These are phyloP conservation scores for Hemitrygon akajei DNA, from an alignment of 2,797 vertebrate genomes.

Conservation along the genomic window DNA sequence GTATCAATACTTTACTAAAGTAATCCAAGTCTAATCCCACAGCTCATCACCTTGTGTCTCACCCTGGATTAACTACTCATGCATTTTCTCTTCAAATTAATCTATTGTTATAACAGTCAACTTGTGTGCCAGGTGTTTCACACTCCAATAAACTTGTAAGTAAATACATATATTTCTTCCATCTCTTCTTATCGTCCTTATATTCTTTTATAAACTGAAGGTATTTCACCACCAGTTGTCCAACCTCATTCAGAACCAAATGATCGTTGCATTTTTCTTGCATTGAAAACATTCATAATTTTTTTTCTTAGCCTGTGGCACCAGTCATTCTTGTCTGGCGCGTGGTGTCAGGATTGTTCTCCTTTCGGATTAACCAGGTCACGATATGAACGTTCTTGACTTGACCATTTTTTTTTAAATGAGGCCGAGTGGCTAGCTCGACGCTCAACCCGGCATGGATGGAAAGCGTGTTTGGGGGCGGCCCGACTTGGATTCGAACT, in stretches of 20 bases:
- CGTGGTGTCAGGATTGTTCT: too few relatives aligned
- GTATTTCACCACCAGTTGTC: background rate
- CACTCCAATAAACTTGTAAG: background rate
- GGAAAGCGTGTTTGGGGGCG: too few relatives aligned
- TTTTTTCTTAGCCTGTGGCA: too few relatives aligned
- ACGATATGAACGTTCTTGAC: too few relatives aligned
- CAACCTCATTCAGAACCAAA: background rate
- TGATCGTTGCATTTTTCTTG: background rate
- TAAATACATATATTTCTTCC: background rate
- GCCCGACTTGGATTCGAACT: too few relatives aligned
- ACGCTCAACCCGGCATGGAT: too few relatives aligned
- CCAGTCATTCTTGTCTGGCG: too few relatives aligned
- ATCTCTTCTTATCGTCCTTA: background rate
- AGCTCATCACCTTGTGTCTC: background rate
- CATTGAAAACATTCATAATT: too few relatives aligned
- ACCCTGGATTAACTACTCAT: background rate
- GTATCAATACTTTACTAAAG: background rate
- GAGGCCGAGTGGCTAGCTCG: too few relatives aligned
- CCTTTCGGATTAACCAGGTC: too few relatives aligned
- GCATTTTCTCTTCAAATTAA: background rate
- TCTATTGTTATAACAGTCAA: background rate
- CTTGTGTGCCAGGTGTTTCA: background rate
- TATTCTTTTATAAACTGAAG: background rate
- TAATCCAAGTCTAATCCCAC: background rate
- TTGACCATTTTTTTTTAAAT: too few relatives aligned